Evolutionary conservation across 2,797 vertebrate genomes (phyloP), one percentile per base, ranked within the genome.

Genomic region (Ctenosaura bakeri): DNA sequence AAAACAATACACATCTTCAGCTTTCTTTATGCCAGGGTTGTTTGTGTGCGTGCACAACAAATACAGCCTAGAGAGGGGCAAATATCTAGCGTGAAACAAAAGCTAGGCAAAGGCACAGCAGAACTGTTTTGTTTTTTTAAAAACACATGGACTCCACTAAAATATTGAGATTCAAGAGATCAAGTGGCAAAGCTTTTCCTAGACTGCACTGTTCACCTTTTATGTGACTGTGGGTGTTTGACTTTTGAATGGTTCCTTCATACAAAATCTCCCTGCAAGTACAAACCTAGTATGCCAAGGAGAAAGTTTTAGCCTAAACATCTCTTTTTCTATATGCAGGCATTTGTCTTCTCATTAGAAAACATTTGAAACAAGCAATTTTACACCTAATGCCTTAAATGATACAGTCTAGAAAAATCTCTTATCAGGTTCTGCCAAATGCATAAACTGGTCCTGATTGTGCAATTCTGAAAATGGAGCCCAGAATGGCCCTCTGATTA

Each of bases 161-260:
- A 85, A 89, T 52, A 85, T 32, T n/a, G 26, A n/a, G 46, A 46
- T 76, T 88, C 71, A 88, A 38, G 29, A 54, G 76, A 54, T 78
- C 56, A 69, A 77, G 14, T 76, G 82, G 20, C 42, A 83, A 83
- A 78, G 35, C 12, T 50, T 81, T 81, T 86, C 52, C 54, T 59
- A 35, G 29, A 46, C 54, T 16, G 46, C 74, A 32, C 38, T 73
- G 83, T 38, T 78, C 32, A 26, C 38, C 14, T 81, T 81, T 32
- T 64, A 79, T 13, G n/a, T 52, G 66, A 54, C 22, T 16, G 52
- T 24, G 50, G 35, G 38, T 59, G n/a, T 6, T 87, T n/a, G 6
- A 83, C 54, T 42, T 90, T 38, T 64, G 42, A 84, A 66, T 52
- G 66, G 16, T 82, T 50, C 54, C 35, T 26, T 54, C 52, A 59